Percentiles rank a stretch among this genome's conserved stretches.
Evolutionary conservation across 1,140 invertebrate species (phyloP).

Genomic region (Meteorus sp.): DNA sequence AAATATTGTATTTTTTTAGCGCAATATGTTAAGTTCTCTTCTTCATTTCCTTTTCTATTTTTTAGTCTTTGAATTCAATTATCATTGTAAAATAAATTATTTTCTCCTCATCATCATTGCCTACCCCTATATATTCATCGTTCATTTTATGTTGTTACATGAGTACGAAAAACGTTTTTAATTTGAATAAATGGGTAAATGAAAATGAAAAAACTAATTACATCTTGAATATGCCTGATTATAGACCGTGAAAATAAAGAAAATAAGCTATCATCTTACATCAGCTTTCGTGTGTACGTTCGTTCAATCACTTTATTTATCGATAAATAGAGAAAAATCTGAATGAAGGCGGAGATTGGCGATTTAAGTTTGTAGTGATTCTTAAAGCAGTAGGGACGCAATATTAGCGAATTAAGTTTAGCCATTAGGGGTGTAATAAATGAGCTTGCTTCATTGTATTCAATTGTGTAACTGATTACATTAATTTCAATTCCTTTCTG

Average conservation of each 20-base stretch:
- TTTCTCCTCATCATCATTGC: conserved; percentile 32
- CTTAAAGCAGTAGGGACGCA: conserved; percentile 36
- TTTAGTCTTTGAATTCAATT: conserved; percentile 34
- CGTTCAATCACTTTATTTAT: neutral
- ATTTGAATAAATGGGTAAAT: neutral
- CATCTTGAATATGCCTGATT: neutral
- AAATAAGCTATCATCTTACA: too few species aligned
- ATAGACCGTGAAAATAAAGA: conserved; percentile 27
- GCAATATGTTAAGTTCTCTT: conserved; percentile 36
- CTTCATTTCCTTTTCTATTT: neutral
- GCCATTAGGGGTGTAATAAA: conserved; percentile 34
- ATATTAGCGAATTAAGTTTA: conserved; percentile 45
- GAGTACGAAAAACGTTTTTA: conserved; percentile 35
- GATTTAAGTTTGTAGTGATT: conserved; percentile 8
- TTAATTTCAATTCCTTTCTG: conserved; percentile 10
- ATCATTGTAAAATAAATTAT: conserved; percentile 43
- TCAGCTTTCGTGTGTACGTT: too few species aligned
- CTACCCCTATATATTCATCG: too few species aligned
- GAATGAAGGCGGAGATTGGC: neutral
- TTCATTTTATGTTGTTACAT: conserved; percentile 36
- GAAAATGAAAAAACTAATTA: neutral
- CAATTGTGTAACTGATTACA: conserved; percentile 16
- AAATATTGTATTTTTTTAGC: conserved; percentile 51
- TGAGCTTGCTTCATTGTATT: conserved; percentile 40
- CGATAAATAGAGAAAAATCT: neutral